Conservation (phyloP, 1,140 invertebrate species). For the Drosophila ambigua region DNA sequence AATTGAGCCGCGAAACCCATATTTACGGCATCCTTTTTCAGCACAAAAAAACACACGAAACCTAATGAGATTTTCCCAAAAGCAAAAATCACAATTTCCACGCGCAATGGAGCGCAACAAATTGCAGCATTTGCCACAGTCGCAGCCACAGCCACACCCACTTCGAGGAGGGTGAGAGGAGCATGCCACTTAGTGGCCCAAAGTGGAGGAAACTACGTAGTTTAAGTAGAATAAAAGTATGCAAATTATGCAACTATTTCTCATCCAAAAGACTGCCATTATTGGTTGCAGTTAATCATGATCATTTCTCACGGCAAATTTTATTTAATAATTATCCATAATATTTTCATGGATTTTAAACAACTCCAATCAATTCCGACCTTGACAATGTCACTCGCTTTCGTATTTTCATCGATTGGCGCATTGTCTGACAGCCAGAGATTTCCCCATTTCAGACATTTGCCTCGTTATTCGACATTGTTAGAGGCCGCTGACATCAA, state of each 20-base stretch:
- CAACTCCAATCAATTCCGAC: not conserved
- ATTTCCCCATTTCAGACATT: constrained; percentile 15
- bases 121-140: constrained; percentile 74
- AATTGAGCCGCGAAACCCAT: constrained; percentile 63
- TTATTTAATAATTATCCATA: too few species aligned
- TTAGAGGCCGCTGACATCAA: constrained; percentile 46
- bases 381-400: constrained; percentile 25
- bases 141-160: constrained; percentile 33
- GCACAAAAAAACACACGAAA: constrained; percentile 23
- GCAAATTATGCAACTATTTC: not conserved
- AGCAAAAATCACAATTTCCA: constrained; percentile 77
- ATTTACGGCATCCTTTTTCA: constrained; percentile 77
- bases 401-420: constrained; percentile 23
- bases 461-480: not conserved
- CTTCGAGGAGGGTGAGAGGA: constrained; percentile 4
- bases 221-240: not conserved
- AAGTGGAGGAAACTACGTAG: not conserved
- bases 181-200: not conserved
- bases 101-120: constrained; percentile 77
- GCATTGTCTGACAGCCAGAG: constrained; percentile 24
- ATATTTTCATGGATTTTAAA: too few species aligned
- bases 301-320: too few species aligned
- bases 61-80: constrained; percentile 77
- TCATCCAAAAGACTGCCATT: not conserved
- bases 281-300: too few species aligned